phyloP scores from a whole-genome alignment of 2,797 vertebrate species.

The Chaunax sp. region DNA sequence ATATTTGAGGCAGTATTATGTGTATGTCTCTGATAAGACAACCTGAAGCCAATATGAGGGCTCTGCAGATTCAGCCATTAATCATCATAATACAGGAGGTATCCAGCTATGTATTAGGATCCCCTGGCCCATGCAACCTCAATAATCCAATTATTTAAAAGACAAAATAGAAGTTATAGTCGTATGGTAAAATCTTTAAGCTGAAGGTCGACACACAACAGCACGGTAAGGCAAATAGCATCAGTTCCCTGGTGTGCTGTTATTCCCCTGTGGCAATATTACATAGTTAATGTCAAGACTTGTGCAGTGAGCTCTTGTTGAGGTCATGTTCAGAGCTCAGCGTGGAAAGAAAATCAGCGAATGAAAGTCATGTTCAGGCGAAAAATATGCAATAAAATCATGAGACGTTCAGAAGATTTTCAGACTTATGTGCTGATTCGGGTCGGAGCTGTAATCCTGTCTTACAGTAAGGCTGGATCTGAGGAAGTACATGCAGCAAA shows the following conservation, averaged over 20 bases:
- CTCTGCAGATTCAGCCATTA: conserved; percentile 70
- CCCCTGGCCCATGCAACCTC: conserved; percentile 65
- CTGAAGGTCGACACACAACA: conserved; percentile 60
- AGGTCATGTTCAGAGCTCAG: conserved; percentile 35
- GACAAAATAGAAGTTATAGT: conserved; percentile 59
- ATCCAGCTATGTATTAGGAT: conserved; percentile 76
- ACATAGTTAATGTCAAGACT: conserved; percentile 29
- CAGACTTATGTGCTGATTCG: conserved; percentile 8
- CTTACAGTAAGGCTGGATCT: conserved; percentile 6
- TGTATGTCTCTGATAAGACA: conserved; percentile 57
- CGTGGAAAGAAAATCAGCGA: no score
- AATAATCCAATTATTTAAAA: conserved; percentile 70
- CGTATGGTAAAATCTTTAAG: conserved; percentile 55
- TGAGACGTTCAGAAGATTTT: conserved; percentile 11
- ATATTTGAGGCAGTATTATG: conserved; percentile 26
- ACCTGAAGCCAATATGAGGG: conserved; percentile 44
- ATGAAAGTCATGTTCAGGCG: conserved; percentile 12
- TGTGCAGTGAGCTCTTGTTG: background rate
- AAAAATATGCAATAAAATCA: conserved; percentile 1
- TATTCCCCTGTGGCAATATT: conserved; percentile 24
- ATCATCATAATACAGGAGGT: conserved; percentile 76
- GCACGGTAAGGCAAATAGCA: conserved; percentile 31
- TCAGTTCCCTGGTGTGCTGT: conserved; percentile 22
- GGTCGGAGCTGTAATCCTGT: conserved; percentile 26
- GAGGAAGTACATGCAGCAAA: conserved; percentile 8